phyloP scores from a whole-genome alignment of 2,113 vertebrate genomes.

The cattle (Bos taurus) region ARS-UCD2.0 NC_037340.1:8333501-8334000 shows the following conservation, averaged over 20 bases:
- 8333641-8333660: not conserved
- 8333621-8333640: not conserved
- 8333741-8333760: not conserved
- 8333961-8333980: not conserved
- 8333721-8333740: not conserved
- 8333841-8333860: not conserved
- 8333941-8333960: not conserved
- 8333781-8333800: not conserved
- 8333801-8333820: not conserved
- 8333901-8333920: not conserved
- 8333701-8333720: not conserved
- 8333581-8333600: not conserved
- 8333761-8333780: not conserved
- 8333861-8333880: not conserved
- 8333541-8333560: accelerated
- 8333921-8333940: not conserved
- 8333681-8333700: not conserved
- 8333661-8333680: not conserved
- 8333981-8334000: not conserved
- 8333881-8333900: not conserved
- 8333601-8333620: not conserved
- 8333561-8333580: not conserved
- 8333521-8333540: not conserved
- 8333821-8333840: not conserved
- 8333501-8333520: not conserved